Conservation (phyloP, 2,113 vertebrate genomes). For the Rhineura floridana region DNA sequence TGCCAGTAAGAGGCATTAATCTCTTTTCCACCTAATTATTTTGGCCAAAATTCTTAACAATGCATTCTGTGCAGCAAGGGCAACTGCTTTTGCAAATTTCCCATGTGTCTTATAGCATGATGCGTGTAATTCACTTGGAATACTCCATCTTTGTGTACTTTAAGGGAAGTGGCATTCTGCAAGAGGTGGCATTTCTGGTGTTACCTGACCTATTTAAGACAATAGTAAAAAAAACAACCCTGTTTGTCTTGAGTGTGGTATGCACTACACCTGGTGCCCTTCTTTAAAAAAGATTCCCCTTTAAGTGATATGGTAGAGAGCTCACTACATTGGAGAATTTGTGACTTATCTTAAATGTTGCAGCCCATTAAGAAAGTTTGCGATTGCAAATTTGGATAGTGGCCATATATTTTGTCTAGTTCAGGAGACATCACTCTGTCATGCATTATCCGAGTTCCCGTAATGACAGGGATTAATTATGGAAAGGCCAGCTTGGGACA, state of each 20-base stretch:
- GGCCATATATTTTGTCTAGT: neutral
- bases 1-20: slow-evolving; percentile 1
- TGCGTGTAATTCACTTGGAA: neutral
- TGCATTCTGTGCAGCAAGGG: neutral
- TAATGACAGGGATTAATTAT: no score
- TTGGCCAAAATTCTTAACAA: slow-evolving; percentile 10
- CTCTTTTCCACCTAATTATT: slow-evolving; percentile 1
- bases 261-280: neutral
- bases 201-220: neutral
- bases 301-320: neutral
- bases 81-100: neutral
- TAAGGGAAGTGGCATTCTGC: neutral
- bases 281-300: neutral
- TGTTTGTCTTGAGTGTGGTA: neutral
- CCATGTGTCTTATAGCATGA: accelerated
- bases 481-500: slow-evolving; percentile 1
- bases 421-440: neutral
- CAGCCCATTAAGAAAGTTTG: neutral
- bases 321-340: neutral
- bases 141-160: no score
- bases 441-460: accelerated
- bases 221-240: neutral
- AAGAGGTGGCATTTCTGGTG: neutral
- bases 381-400: neutral
- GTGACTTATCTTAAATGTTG: neutral